Evolutionary conservation across 2,113 vertebrate genomes (phyloP), one percentile per base, ranked within the genome.

Genomic region (Cyprinodon variegatus): DNA sequence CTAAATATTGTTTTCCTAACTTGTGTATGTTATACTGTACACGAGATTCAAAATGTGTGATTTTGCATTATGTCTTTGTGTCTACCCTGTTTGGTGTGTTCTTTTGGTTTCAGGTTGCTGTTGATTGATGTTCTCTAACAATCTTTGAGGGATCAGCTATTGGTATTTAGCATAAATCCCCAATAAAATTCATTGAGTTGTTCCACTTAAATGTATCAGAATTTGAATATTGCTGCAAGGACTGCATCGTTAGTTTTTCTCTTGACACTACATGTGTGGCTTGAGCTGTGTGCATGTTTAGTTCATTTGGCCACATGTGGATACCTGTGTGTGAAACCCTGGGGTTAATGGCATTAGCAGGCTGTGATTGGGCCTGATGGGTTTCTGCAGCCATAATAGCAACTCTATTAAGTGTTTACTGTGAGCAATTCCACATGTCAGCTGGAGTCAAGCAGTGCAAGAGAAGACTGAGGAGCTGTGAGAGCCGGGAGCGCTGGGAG

Each of bases 361-460:
- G 53, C 78, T 1, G 68, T 80, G 80, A 89, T 86, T 88, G 71
- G 68, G 70, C 29, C 88, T 83, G 65, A 88, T 91, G 88, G 76
- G 69, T 87, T 83, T 91, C 60, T 83, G 72, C 46, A 53, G 70
- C 74, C 48, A 2, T 88, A 88, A 87, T 83, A 43, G 83, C 71
- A 13, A 68, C 77, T 60, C 77, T 65, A 90, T 90, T 90, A 89
- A 90, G 85, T 88, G 89, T 90, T 91, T 88, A 89, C 86, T 80
- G 66, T 74, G 85, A 91, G 86, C 86, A 84, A 77, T 91, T 89
- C 82, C 86, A 88, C 89, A 90, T 86, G 86, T 90, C 82, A 88
- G 77, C 83, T 77, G 68, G 66, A 81, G 75, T 89, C 76, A 88
- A 73, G 75, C 77, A 74, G 80, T 65, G 48, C 37, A 76, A 83